phyloP scores from a whole-genome alignment of 2,888 invertebrate genomes.

The Scotopteryx bipunctaria region DNA sequence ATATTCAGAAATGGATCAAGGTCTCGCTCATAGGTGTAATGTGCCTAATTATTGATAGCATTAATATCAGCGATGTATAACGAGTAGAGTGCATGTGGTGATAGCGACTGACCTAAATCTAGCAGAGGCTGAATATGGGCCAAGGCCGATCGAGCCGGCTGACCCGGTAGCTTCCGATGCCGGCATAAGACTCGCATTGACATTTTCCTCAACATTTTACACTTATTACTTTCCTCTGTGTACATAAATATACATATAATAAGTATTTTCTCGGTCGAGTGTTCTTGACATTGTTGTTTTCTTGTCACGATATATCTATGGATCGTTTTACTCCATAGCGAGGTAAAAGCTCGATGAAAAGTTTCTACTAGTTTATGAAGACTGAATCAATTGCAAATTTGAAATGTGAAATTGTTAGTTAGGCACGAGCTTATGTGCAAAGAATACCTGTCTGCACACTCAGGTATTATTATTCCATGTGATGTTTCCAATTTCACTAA shows the following conservation, averaged over 20 bases:
- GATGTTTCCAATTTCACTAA: too few relatives aligned
- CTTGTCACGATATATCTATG: slow-evolving; percentile 3
- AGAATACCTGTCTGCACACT: too few relatives aligned
- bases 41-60: slow-evolving; percentile 44
- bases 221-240: slow-evolving; percentile 14
- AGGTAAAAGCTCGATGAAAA: slow-evolving; percentile 6
- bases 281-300: slow-evolving; percentile 11
- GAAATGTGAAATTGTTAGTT: slow-evolving; percentile 1
- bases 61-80: slow-evolving; percentile 42
- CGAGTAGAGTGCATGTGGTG: slow-evolving; percentile 44
- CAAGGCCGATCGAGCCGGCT: slow-evolving; percentile 59
- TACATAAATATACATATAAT: slow-evolving; percentile 1
- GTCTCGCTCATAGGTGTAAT: slow-evolving; percentile 26
- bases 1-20: slow-evolving; percentile 46
- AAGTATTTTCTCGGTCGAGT: slow-evolving; percentile 13
- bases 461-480: too few relatives aligned
- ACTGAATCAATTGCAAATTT: slow-evolving; percentile 1
- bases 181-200: slow-evolving; percentile 34
- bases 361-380: background rate
- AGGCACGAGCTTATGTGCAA: too few relatives aligned
- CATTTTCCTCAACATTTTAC: slow-evolving; percentile 37
- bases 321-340: slow-evolving; percentile 1
- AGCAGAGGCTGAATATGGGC: slow-evolving; percentile 53
- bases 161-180: slow-evolving; percentile 50
- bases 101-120: slow-evolving; percentile 52